Conservation (phyloP, 2,888 invertebrate species). For the Timema cristinae region DNA sequence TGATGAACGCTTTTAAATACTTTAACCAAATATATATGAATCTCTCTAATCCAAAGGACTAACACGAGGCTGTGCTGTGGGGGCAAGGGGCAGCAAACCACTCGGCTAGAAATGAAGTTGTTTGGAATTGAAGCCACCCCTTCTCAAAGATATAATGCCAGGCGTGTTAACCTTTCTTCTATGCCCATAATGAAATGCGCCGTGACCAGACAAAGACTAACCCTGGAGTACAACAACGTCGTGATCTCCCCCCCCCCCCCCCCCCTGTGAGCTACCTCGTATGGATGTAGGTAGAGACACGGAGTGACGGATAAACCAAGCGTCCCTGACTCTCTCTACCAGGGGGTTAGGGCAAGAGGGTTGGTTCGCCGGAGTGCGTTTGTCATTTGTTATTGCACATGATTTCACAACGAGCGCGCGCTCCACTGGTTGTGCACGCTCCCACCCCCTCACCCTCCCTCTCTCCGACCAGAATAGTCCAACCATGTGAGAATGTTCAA, state of each 20-base stretch:
- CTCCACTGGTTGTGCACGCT: slow-evolving; percentile 18
- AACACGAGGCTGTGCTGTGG: too few relatives aligned
- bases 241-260: not conserved
- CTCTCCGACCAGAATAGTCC: not conserved
- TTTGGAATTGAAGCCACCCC: too few relatives aligned
- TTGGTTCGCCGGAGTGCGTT: slow-evolving; percentile 24
- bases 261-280: not conserved
- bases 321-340: slow-evolving; percentile 19
- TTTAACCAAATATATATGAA: too few relatives aligned
- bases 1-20: too few relatives aligned
- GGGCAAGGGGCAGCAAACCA: too few relatives aligned
- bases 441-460: slow-evolving; percentile 1
- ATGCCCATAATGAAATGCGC: too few relatives aligned
- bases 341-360: not conserved
- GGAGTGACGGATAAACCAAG: slow-evolving; percentile 28
- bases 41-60: too few relatives aligned
- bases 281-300: slow-evolving; percentile 20
- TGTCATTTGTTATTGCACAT: slow-evolving; percentile 32
- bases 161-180: too few relatives aligned
- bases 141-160: too few relatives aligned
- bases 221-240: too few relatives aligned
- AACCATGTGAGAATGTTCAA: slow-evolving; percentile 19
- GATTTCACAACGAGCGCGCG: slow-evolving; percentile 26
- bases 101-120: too few relatives aligned
- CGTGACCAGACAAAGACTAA: too few relatives aligned